These are phyloP conservation scores for Nephrotoma flavescens DNA, from an alignment of 2,888 invertebrate species.

Conservation along the genomic window DNA sequence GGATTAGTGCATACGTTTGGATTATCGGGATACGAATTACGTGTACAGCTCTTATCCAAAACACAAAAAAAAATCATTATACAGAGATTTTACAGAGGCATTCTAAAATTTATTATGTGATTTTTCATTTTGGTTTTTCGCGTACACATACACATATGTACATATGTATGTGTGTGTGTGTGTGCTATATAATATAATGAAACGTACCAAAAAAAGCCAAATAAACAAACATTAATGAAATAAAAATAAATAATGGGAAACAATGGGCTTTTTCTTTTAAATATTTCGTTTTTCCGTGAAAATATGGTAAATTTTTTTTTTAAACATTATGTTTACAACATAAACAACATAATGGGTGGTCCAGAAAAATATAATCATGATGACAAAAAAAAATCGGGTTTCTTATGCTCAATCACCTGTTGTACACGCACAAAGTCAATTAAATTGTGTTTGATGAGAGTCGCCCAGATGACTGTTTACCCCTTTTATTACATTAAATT, in stretches of 20 bases:
- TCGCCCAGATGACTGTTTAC: neutral
- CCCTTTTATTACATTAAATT: neutral
- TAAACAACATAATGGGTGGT: neutral
- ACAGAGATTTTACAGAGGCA: neutral
- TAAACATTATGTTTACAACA: neutral
- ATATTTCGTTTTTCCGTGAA: neutral
- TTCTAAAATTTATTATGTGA: neutral
- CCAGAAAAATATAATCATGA: neutral
- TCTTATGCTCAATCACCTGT: neutral
- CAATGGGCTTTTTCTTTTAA: neutral
- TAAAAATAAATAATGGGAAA: neutral
- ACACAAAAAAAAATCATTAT: neutral
- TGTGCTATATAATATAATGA: neutral
- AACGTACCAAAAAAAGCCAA: neutral
- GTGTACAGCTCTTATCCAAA: neutral
- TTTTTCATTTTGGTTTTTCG: neutral
- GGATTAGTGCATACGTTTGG: neutral
- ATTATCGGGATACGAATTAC: neutral
- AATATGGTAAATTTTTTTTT: neutral
- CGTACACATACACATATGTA: too few species aligned
- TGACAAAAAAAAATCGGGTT: neutral
- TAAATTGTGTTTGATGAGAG: neutral
- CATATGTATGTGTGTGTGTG: neutral
- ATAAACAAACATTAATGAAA: neutral
- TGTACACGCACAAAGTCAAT: neutral